Base-by-base conservation (phyloP, 1,140 invertebrate species). In the Delia radicum region DNA sequence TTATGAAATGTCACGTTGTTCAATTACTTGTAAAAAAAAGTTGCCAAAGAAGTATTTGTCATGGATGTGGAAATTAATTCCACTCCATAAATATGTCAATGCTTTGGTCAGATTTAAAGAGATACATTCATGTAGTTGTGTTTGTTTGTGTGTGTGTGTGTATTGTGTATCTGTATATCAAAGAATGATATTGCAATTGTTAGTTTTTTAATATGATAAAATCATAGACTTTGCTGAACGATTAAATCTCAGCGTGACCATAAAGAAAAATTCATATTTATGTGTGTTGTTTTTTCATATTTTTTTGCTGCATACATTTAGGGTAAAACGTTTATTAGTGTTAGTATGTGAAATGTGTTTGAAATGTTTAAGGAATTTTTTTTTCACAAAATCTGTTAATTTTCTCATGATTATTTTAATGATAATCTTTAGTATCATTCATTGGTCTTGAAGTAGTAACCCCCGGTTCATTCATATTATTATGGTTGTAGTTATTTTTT, bases 391-490 rank as follows among this genome's bases (percentile, higher is more conserved):
- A 55, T 73, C 72, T 73, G 37, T 73, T 73, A 73, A 73, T 73
- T 42, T 73, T 61, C 42, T 61, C 72, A 73, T 48, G 72, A 73
- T 61, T 55, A 48, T 73, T 24, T 69, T 69, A 69, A 69, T 69
- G 65, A 69, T 69, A 69, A 69, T 69, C 65, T 69, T 69, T 18
- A 28, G 29, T 69, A 33, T 63, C 12, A 4, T 27, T 27, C 28
- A 24, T 63, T 21, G 26, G 21, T 62, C 8, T n/a, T 24, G 55
- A 21, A 67, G 8, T 31, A 37, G 2, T 31, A 69, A 55, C 65
- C 65, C 65, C 29, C 29, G 10, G 3, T 15, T 4, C 28, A 29
- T 67, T 67, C 15, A 15, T 31, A n/a, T n/a, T n/a, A n/a, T n/a
- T n/a, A n/a, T n/a, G n/a, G n/a, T n/a, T n/a, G n/a, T n/a, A n/a